Percentiles rank a stretch among this genome's conserved stretches.
phyloP scores from a whole-genome alignment of 2,888 invertebrate genomes.

The Sesia apiformis region DNA sequence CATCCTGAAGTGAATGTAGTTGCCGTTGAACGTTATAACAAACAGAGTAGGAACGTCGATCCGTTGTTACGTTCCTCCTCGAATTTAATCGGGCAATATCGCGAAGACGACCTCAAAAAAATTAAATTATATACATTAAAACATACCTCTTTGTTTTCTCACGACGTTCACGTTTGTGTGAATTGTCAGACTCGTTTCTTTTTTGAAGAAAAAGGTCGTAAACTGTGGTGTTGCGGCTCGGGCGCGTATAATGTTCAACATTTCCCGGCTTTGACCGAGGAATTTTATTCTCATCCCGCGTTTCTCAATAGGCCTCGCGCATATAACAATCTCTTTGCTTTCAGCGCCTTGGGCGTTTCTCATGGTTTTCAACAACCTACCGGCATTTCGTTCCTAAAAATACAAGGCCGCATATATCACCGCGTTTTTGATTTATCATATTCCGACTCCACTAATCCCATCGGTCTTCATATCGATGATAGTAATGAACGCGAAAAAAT shows the following conservation, averaged over 20 bases:
- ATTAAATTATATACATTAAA: background rate
- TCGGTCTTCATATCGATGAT: background rate
- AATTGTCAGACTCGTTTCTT: background rate
- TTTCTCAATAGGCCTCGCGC: background rate
- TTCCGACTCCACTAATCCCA: background rate
- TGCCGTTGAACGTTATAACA: background rate
- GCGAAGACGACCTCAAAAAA: background rate
- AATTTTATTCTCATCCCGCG: background rate
- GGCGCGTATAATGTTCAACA: background rate
- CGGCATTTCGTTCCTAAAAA: constrained; percentile 1
- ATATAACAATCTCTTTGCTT: background rate
- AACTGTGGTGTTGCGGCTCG: background rate
- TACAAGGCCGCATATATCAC: constrained; percentile 1
- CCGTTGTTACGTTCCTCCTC: background rate
- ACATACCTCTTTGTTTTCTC: background rate
- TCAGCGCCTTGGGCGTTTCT: constrained; percentile 2
- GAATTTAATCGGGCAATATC: background rate
- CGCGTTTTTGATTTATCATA: constrained; percentile 4
- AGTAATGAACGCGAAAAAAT: background rate
- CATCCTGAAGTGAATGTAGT: background rate
- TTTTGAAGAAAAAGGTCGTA: background rate
- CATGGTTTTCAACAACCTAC: constrained; percentile 1
- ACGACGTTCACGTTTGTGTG: background rate
- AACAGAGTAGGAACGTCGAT: background rate
- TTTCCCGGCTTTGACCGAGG: background rate